Conservation (phyloP, 2,113 vertebrate species). For the Seriola aureovittata region DNA sequence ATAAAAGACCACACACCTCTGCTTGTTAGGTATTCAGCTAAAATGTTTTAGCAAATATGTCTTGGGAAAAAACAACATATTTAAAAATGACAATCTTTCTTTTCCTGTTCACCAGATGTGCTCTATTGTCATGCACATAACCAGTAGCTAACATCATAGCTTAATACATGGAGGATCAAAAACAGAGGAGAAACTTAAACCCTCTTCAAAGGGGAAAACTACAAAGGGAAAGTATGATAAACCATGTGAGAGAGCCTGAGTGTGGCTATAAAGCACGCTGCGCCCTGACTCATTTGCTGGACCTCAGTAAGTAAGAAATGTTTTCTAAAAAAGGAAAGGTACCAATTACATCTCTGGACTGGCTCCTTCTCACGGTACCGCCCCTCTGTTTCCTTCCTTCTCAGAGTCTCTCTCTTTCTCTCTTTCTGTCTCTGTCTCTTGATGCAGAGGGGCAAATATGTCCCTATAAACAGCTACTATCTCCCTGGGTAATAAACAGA, state of each 20-base stretch:
- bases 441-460: constrained; percentile 44
- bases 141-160: constrained; percentile 67
- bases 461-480: constrained; percentile 58
- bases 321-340: constrained; percentile 83
- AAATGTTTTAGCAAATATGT: background rate
- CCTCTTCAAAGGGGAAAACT: constrained; percentile 78
- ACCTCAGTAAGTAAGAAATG: constrained; percentile 62
- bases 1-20: constrained; percentile 73
- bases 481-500: constrained; percentile 61
- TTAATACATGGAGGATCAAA: constrained; percentile 61
- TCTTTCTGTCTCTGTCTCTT: constrained; percentile 22
- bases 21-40: background rate
- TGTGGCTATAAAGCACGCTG: constrained; percentile 61
- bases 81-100: background rate
- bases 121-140: constrained; percentile 52
- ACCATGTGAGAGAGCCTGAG: constrained; percentile 65
- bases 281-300: constrained; percentile 77
- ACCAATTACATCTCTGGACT: constrained; percentile 77
- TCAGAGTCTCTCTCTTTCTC: constrained; percentile 24
- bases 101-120: constrained; percentile 38
- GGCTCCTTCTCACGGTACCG: constrained; percentile 64
- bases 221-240: constrained; percentile 77
- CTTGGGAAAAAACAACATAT: background rate
- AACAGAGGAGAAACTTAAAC: constrained; percentile 43
- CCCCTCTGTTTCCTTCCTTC: constrained; percentile 68